A percentile compares a stretch with the other conserved stretches of the same genome.
phyloP scores from a whole-genome alignment of 1,140 invertebrate species.

The Macrobrachium rosenbergii region DNA sequence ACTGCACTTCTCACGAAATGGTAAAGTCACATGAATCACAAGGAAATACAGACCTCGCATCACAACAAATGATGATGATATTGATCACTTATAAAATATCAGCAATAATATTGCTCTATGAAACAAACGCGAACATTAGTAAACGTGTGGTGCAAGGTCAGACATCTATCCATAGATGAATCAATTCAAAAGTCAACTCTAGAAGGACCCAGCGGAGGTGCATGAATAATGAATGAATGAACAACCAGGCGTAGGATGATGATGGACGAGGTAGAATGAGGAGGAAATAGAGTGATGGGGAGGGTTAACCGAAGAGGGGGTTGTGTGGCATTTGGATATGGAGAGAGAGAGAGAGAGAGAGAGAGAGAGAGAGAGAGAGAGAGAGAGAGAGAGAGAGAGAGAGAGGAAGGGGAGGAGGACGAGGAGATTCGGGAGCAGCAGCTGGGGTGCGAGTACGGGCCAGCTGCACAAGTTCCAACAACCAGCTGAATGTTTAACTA shows the following conservation, averaged over 20 bases:
- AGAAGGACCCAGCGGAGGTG: no score
- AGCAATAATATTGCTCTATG: no score
- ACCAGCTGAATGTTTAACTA: slow-evolving; percentile 10
- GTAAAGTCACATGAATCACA: no score
- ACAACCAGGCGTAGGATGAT: not conserved
- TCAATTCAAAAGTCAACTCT: no score
- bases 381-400: slow-evolving; percentile 22
- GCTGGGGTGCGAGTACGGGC: slow-evolving; percentile 32
- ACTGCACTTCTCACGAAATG: no score
- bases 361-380: not conserved
- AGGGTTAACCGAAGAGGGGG: not conserved
- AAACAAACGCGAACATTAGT: no score
- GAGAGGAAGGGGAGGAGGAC: not conserved
- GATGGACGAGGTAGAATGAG: slow-evolving; percentile 5
- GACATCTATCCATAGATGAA: no score
- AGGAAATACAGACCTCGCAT: no score
- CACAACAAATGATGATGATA: no score
- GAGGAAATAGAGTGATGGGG: not conserved
- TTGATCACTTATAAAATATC: no score
- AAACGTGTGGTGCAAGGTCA: no score
- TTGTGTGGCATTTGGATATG: not conserved
- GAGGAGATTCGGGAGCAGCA: not conserved
- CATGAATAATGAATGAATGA: no score
- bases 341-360: slow-evolving; percentile 30
- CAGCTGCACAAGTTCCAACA: slow-evolving; percentile 27